Evolutionary conservation across 2,113 vertebrate species (phyloP).

Genomic region (Lepisosteus osseus): DNA sequence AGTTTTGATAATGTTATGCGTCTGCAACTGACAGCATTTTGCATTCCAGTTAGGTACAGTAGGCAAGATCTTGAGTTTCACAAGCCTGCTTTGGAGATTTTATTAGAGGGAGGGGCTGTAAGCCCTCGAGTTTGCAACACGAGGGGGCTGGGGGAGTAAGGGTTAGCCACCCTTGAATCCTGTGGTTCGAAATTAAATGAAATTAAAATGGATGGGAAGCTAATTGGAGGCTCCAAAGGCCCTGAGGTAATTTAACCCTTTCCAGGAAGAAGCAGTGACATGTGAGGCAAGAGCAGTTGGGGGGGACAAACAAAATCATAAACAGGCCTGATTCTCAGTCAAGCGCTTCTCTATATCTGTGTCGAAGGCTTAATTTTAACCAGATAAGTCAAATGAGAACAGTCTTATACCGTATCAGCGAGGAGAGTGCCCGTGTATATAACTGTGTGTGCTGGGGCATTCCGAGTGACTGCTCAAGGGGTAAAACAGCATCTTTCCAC

Average conservation of each 20-base stretch:
- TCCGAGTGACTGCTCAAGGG: no score
- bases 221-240: not conserved
- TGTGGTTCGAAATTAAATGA: not conserved
- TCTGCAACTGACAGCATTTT: not conserved
- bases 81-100: not conserved
- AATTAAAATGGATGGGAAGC: not conserved
- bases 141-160: not conserved
- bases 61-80: not conserved
- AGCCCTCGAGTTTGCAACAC: not conserved
- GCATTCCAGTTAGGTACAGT: not conserved
- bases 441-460: no score
- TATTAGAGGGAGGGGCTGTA: not conserved
- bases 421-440: no score
- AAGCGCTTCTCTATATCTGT: no score
- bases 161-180: not conserved
- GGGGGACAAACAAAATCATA: not conserved
- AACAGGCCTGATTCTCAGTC: no score
- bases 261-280: not conserved
- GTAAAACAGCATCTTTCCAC: no score
- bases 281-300: no score
- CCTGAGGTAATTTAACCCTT: not conserved
- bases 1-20: no score
- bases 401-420: no score
- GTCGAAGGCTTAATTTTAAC: no score
- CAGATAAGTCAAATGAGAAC: no score